A percentile compares a stretch with the other conserved stretches of the same genome.
These are phyloP conservation scores for Dastarcus helophoroides DNA, from an alignment of 2,888 invertebrate species.

Conservation along the genomic window DNA sequence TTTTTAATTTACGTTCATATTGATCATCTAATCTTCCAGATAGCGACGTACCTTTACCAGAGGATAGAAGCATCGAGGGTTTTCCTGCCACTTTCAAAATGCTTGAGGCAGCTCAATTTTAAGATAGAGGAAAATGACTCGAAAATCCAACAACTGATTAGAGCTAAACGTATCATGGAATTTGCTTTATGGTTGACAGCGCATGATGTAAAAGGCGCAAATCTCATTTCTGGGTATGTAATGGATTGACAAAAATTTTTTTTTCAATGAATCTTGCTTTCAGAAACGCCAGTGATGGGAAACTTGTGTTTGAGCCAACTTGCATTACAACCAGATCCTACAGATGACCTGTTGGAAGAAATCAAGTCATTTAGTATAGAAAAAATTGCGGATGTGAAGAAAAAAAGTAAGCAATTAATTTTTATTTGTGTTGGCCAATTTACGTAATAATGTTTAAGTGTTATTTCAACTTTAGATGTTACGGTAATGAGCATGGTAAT, in stretches of 20 bases:
- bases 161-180: constrained; percentile 41
- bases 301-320: constrained; percentile 33
- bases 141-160: constrained; percentile 37
- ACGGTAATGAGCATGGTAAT: constrained; percentile 3
- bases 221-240: constrained; percentile 31
- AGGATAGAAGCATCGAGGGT: constrained; percentile 70
- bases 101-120: constrained; percentile 46
- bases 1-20: background rate
- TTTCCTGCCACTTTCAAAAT: constrained; percentile 60
- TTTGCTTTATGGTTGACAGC: constrained; percentile 41
- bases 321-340: constrained; percentile 37
- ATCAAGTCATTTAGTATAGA: constrained; percentile 42
- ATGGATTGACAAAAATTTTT: too few species aligned
- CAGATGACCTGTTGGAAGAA: constrained; percentile 43
- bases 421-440: background rate
- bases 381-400: constrained; percentile 15
- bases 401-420: constrained; percentile 20
- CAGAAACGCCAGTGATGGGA: constrained; percentile 26
- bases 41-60: constrained; percentile 55
- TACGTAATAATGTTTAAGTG: constrained; percentile 2
- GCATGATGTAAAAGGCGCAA: constrained; percentile 34
- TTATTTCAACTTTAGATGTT: constrained; percentile 6
- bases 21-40: constrained; percentile 35
- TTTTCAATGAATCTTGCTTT: constrained; percentile 11
- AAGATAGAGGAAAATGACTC: constrained; percentile 35